Conservation (phyloP, 2,888 invertebrate species). For the Ectemnius lituratus region DNA sequence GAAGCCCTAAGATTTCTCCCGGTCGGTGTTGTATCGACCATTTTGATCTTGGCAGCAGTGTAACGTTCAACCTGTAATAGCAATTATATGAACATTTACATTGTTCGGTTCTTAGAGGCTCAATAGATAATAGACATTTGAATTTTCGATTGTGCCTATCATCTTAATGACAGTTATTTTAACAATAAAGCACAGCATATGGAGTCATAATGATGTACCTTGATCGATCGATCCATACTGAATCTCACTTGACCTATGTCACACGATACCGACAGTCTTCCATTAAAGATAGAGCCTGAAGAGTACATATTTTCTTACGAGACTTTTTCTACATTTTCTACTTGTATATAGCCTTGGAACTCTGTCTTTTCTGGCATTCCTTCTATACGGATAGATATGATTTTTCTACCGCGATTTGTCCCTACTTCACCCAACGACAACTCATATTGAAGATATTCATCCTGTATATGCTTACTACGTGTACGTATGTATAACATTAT, state of each 20-base stretch:
- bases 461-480: slow-evolving; percentile 36
- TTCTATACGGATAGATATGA: slow-evolving; percentile 6
- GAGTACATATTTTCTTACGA: slow-evolving; percentile 1
- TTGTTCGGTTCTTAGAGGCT: slow-evolving; percentile 16
- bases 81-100: slow-evolving; percentile 11
- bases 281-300: slow-evolving; percentile 16
- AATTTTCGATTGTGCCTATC: slow-evolving; percentile 43
- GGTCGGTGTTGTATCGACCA: not conserved
- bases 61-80: slow-evolving; percentile 3
- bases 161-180: slow-evolving; percentile 31
- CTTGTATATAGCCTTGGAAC: slow-evolving; percentile 4
- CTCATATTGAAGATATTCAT: slow-evolving; percentile 34
- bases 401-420: slow-evolving; percentile 19
- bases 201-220: slow-evolving; percentile 19
- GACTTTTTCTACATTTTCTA: not conserved
- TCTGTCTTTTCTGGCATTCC: slow-evolving; percentile 5
- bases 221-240: not conserved
- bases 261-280: slow-evolving; percentile 28
- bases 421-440: slow-evolving; percentile 18
- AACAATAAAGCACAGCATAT: slow-evolving; percentile 41
- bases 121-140: slow-evolving; percentile 26
- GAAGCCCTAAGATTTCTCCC: not conserved
- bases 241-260: slow-evolving; percentile 8
- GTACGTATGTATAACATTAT: slow-evolving; percentile 53
- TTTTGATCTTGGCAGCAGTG: not conserved